Conservation (phyloP, 2,797 vertebrate genomes). For the Chanos chanos region DNA sequence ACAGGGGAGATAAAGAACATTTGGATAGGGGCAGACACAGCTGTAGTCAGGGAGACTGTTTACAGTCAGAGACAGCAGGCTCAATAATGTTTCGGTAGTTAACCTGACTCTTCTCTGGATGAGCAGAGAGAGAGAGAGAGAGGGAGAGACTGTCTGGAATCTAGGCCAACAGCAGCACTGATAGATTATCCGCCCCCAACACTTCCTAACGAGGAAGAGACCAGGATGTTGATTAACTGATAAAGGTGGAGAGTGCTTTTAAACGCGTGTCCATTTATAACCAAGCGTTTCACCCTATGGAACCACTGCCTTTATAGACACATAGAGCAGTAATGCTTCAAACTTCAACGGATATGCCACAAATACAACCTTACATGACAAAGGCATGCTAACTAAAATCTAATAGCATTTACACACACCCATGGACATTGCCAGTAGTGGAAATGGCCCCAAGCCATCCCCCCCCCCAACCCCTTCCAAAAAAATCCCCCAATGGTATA, state of each 20-base stretch:
- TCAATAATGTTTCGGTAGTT: slow-evolving; percentile 14
- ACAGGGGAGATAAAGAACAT: neutral
- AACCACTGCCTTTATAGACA: too few species aligned
- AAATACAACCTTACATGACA: too few species aligned
- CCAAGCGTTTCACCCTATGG: neutral
- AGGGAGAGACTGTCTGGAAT: neutral
- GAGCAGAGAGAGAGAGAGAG: neutral
- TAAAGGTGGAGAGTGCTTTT: slow-evolving; percentile 5
- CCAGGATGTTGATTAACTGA: slow-evolving; percentile 20
- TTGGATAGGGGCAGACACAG: neutral
- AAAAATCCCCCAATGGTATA: slow-evolving; percentile 1
- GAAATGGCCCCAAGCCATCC: slow-evolving; percentile 7
- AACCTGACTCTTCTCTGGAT: too few species aligned
- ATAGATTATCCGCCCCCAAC: slow-evolving; percentile 17
- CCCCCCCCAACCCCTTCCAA: slow-evolving; percentile 2
- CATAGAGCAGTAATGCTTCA: too few species aligned
- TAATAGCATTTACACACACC: neutral
- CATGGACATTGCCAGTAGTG: neutral
- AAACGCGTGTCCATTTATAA: slow-evolving; percentile 5
- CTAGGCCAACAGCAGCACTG: neutral
- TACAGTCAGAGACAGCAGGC: slow-evolving; percentile 11
- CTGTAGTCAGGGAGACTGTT: slow-evolving; percentile 7
- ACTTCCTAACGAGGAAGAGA: slow-evolving; percentile 17
- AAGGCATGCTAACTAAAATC: too few species aligned
- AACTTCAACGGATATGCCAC: too few species aligned